Evolutionary conservation across 2,113 vertebrate genomes (phyloP), one percentile per base, ranked within the genome.

Genomic region (Castor canadensis): DNA sequence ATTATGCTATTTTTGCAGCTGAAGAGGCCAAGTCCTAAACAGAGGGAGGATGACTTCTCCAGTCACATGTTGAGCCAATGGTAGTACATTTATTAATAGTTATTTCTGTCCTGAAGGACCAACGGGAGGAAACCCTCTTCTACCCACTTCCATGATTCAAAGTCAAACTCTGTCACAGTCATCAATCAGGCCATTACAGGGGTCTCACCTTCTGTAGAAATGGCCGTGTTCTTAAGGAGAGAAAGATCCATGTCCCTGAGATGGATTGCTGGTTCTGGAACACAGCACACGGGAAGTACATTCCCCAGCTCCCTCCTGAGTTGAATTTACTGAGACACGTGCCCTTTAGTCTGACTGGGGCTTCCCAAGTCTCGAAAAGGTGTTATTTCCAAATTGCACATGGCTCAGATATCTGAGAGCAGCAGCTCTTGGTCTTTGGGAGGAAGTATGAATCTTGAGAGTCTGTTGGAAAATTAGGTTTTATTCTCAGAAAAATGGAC

Each of bases 61-160:
- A 86, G 77, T 66, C 45, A 45, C 7, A 2, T 66, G 47, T 24
- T 58, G 52, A 40, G 75, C 64, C 75, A 64, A 40, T 40, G 24
- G 20, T 69, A n/a, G 81, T 69, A 73, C 64, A 54, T 56, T 73
- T 92, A 79, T 82, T 88, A 43, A 49, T 28, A 64, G 47, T 77
- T 47, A 11, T 76, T 84, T 82, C 76, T 96, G n/a, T 67, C 71
- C 72, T 89, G 67, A 32, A 73, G 35, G n/a, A 88, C 58, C 88
- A 52, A 71, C 38, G 73, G 73, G 58, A 77, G 62, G 28, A 47
- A 82, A 72, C 71, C 60, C n/a, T n/a, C 79, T 77, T 32, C 28
- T 38, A 0, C 35, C 35, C 28, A 83, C 49, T 17, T 83, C 43
- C 12, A 19, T 38, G n/a, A 35, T 87, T 91, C 45, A 71, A 38